Percentiles rank a stretch among this genome's conserved stretches.
Conservation (phyloP, 2,888 invertebrate species). For the Synanthedon formicaeformis region DNA sequence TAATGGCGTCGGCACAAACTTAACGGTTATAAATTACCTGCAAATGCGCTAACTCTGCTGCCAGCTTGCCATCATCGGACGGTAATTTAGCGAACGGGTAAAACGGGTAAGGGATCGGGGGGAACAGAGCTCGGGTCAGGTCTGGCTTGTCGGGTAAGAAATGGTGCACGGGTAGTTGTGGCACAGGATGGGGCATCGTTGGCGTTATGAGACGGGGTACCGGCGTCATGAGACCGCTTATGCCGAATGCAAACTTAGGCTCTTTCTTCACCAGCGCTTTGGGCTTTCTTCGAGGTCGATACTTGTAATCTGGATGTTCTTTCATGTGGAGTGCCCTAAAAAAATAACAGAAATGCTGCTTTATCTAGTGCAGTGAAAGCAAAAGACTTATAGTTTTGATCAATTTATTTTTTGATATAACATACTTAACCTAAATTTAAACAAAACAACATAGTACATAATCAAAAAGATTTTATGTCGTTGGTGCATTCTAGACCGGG, state of each 20-base stretch:
- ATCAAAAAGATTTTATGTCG: too few species aligned
- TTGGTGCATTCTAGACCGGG: too few species aligned
- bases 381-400: too few species aligned
- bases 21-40: slow-evolving; percentile 33
- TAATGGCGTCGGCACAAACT: not conserved
- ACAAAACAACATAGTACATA: too few species aligned
- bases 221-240: slow-evolving; percentile 74
- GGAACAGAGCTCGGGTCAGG: slow-evolving; percentile 75
- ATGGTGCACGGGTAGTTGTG: slow-evolving; percentile 60
- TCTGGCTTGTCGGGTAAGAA: slow-evolving; percentile 73
- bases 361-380: too few species aligned
- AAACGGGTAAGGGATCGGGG: slow-evolving; percentile 78
- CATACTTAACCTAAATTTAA: too few species aligned
- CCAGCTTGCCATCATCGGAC: slow-evolving; percentile 68
- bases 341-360: slow-evolving; percentile 8
- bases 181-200: slow-evolving; percentile 53
- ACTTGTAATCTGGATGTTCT: slow-evolving; percentile 94
- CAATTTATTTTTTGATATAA: too few species aligned
- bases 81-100: slow-evolving; percentile 75
- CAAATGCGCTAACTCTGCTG: slow-evolving; percentile 78
- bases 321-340: slow-evolving; percentile 92
- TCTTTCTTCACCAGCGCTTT: slow-evolving; percentile 87
- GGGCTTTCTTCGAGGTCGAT: slow-evolving; percentile 87
- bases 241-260: slow-evolving; percentile 78
- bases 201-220: slow-evolving; percentile 61